A percentile compares a stretch with the other conserved stretches of the same genome.
Conservation (phyloP, 2,888 invertebrate species). For the Volucella inflata region DNA sequence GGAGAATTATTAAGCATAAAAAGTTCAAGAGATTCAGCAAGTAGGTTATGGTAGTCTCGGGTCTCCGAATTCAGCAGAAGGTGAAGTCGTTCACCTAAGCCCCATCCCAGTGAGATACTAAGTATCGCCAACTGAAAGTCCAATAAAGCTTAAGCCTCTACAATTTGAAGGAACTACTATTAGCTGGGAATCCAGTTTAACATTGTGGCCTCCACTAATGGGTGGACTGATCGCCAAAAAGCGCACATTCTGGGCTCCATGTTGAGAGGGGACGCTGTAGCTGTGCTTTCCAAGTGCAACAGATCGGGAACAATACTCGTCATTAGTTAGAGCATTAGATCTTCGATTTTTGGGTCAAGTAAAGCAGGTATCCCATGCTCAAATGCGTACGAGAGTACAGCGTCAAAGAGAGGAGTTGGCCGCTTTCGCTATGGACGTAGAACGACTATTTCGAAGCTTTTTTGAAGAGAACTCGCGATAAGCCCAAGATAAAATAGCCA, state of each 20-base stretch:
- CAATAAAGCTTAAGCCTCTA: slow-evolving; percentile 9
- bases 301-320: slow-evolving; percentile 1
- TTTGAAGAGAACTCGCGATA: slow-evolving; percentile 1
- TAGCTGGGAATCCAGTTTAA: background rate
- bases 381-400: slow-evolving; percentile 5
- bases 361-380: slow-evolving; percentile 12
- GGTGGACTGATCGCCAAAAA: slow-evolving; percentile 4
- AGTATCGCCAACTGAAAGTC: background rate
- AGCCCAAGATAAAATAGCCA: slow-evolving; percentile 16
- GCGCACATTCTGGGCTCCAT: background rate
- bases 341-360: slow-evolving; percentile 11
- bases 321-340: background rate
- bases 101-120: background rate
- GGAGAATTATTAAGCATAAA: too few species aligned
- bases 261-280: slow-evolving; percentile 8
- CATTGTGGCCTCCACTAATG: slow-evolving; percentile 2
- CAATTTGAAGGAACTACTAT: background rate
- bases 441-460: background rate
- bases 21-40: background rate
- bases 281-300: background rate
- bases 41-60: background rate
- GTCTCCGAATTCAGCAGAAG: background rate
- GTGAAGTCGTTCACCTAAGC: background rate
- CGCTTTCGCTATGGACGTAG: slow-evolving; percentile 3
- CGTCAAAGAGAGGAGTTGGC: background rate